Evolutionary conservation across 2,113 vertebrate species (phyloP).

Genomic region (Macquaria ambigua): DNA sequence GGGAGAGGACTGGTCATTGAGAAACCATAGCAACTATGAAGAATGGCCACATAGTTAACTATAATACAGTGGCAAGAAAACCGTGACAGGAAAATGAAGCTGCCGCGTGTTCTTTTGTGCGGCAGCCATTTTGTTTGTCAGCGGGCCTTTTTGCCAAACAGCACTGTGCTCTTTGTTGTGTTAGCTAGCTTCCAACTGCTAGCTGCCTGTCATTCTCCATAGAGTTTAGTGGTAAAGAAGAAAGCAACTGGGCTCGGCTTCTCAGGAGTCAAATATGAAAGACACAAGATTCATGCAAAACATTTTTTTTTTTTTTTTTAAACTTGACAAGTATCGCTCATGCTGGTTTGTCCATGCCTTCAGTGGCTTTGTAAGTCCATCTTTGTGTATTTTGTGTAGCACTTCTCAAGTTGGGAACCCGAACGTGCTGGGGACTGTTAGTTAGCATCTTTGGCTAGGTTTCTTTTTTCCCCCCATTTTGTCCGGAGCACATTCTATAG

Average conservation of each 20-base stretch:
- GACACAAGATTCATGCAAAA: slow-evolving; percentile 84
- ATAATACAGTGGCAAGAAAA: slow-evolving; percentile 81
- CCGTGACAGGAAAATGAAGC: slow-evolving; percentile 65
- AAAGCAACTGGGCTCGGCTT: slow-evolving; percentile 66
- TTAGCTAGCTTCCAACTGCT: slow-evolving; percentile 55
- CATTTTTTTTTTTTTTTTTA: slow-evolving; percentile 37
- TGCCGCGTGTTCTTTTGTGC: slow-evolving; percentile 45
- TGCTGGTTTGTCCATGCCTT: slow-evolving; percentile 82
- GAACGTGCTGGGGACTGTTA: slow-evolving; percentile 65
- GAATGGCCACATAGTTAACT: slow-evolving; percentile 78
- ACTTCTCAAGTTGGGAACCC: slow-evolving; percentile 59
- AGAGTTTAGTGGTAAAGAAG: slow-evolving; percentile 66
- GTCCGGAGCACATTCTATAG: slow-evolving; percentile 67
- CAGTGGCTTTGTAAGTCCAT: slow-evolving; percentile 64
- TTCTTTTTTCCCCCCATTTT: slow-evolving; percentile 35
- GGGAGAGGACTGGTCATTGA: slow-evolving; percentile 72
- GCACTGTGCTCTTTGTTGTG: slow-evolving; percentile 75
- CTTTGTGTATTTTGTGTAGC: slow-evolving; percentile 55
- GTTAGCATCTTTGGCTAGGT: slow-evolving; percentile 77
- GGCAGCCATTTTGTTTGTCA: slow-evolving; percentile 66
- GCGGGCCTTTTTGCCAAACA: slow-evolving; percentile 60
- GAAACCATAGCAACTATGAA: slow-evolving; percentile 81
- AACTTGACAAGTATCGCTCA: slow-evolving; percentile 76
- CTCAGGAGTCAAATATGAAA: slow-evolving; percentile 74
- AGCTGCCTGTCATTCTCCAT: slow-evolving; percentile 63